Conservation (phyloP, 2,888 invertebrate species). For the Hydropsyche betteni region DNA sequence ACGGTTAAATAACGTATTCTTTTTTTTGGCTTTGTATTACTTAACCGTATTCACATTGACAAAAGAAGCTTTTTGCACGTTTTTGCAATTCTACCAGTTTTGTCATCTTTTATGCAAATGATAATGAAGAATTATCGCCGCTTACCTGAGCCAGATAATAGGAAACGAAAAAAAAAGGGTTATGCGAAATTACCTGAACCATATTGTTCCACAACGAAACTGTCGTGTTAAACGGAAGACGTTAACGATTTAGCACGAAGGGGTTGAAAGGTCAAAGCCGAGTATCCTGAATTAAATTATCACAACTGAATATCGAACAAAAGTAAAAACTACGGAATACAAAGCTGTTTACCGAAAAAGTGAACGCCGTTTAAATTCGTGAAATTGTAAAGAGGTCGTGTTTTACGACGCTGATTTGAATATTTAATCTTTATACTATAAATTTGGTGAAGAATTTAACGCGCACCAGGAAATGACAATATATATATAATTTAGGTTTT, state of each 20-base stretch:
- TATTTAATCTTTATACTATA: too few species aligned
- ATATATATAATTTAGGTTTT: too few species aligned
- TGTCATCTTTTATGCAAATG: slow-evolving; percentile 24
- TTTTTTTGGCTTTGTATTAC: neutral
- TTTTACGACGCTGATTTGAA: too few species aligned
- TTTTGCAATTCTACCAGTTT: slow-evolving; percentile 5
- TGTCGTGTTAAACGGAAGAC: slow-evolving; percentile 25
- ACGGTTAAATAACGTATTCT: slow-evolving; percentile 29
- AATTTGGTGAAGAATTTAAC: too few species aligned
- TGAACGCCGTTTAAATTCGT: too few species aligned
- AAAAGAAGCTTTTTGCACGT: slow-evolving; percentile 10
- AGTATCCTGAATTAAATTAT: slow-evolving; percentile 18
- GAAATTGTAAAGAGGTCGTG: too few species aligned
- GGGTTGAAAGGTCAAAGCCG: slow-evolving; percentile 11
- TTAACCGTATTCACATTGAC: neutral
- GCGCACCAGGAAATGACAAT: too few species aligned
- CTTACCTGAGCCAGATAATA: slow-evolving; percentile 16
- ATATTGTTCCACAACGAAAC: slow-evolving; percentile 1
- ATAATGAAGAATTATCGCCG: slow-evolving; percentile 20
- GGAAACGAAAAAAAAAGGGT: slow-evolving; percentile 6
- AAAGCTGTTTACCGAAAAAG: neutral
- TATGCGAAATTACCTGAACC: slow-evolving; percentile 18
- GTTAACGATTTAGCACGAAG: slow-evolving; percentile 4
- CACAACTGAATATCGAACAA: slow-evolving; percentile 3
- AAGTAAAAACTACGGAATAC: neutral